Conservation (phyloP, 2,797 vertebrate genomes). For the Pteropus rufus region DNA sequence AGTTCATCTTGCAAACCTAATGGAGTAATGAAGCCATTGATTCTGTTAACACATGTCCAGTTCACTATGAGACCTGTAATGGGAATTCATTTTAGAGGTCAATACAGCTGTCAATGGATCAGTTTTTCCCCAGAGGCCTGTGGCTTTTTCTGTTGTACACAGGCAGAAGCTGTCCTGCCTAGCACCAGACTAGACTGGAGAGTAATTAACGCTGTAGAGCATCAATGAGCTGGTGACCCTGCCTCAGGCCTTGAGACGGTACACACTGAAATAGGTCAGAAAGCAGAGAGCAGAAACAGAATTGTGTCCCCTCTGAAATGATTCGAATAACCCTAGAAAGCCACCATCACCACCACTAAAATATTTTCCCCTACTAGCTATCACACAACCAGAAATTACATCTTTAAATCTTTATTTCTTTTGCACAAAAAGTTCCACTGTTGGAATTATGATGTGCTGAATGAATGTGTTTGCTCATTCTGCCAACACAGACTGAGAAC, state of each 20-base stretch:
- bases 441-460: not conserved
- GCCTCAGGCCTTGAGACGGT: not conserved
- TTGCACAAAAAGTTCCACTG: not conserved
- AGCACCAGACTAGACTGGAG: not conserved
- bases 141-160: constrained; percentile 81
- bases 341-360: not conserved
- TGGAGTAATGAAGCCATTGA: constrained; percentile 73
- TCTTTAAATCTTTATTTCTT: constrained; percentile 1
- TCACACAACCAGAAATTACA: not conserved
- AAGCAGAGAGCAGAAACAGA: not conserved
- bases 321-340: not conserved
- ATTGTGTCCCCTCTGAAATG: not conserved
- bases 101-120: constrained; percentile 83
- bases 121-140: constrained; percentile 77
- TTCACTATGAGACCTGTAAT: constrained; percentile 71
- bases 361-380: not conserved
- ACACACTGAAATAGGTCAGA: constrained; percentile 3
- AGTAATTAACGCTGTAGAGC: constrained; percentile 26
- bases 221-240: not conserved
- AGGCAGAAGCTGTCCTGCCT: not conserved
- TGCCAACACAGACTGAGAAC: not conserved
- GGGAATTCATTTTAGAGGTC: constrained; percentile 86
- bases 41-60: constrained; percentile 73
- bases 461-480: not conserved
- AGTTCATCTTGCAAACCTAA: constrained; percentile 77